Percentiles rank a stretch among this genome's conserved stretches.
phyloP scores from a whole-genome alignment of 1,140 invertebrate species.

The Pissodes strobi region DNA sequence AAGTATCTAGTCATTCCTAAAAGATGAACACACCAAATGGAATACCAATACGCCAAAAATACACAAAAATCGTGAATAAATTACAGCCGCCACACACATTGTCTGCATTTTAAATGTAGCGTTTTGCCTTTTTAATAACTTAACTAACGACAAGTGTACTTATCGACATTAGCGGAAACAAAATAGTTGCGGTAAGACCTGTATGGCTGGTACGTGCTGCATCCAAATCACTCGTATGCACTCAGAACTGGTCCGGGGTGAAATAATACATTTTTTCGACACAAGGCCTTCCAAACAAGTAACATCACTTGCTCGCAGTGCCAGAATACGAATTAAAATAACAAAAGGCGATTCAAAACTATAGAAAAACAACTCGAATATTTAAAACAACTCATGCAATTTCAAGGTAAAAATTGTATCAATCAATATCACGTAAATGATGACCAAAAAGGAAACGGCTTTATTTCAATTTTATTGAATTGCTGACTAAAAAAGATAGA shows the following conservation, averaged over 20 bases:
- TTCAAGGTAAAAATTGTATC: no score
- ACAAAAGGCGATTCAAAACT: no score
- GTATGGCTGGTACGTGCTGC: slow-evolving; percentile 54
- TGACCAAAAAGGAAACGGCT: no score
- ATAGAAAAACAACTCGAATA: no score
- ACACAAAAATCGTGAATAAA: slow-evolving; percentile 26
- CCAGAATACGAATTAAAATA: no score
- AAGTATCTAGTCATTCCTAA: no score
- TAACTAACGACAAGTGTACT: slow-evolving; percentile 32
- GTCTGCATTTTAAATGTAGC: slow-evolving; percentile 55
- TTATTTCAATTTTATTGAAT: no score
- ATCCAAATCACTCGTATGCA: slow-evolving; percentile 55
- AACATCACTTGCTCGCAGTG: no score
- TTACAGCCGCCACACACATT: slow-evolving; percentile 57
- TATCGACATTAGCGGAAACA: slow-evolving; percentile 14
- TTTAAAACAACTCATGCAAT: no score
- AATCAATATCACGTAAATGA: no score
- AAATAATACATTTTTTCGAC: slow-evolving; percentile 13
- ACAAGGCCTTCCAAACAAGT: slow-evolving; percentile 40
- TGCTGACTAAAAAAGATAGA: no score
- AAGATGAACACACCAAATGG: no score
- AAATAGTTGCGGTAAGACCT: slow-evolving; percentile 50
- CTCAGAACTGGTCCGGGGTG: slow-evolving; percentile 50
- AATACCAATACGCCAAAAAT: slow-evolving; percentile 12
- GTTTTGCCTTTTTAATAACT: slow-evolving; percentile 32